Evolutionary conservation across 2,888 invertebrate species (phyloP), one percentile per base, ranked within the genome.

Genomic region (Aphelenchoides bicaudatus): DNA sequence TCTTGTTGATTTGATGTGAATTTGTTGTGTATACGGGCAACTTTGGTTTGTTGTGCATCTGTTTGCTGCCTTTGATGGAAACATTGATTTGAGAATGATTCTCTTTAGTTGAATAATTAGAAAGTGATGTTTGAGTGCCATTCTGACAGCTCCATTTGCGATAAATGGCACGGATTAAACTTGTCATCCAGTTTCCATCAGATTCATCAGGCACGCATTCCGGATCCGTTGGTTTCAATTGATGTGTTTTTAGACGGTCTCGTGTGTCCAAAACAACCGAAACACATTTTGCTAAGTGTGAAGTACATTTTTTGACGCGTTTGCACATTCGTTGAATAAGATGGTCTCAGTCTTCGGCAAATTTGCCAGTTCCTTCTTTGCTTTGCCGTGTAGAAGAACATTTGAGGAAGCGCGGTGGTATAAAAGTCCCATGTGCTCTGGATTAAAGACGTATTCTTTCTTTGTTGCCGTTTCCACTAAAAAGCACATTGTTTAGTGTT

Each of bases 271-370:
- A 30, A 6, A 51, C 52, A n/a, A 23, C 21, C n/a, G 31, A 23
- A 21, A 51, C 52, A 30, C 52, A 51, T 29, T 34, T 51, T 16
- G 52, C 52, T 29, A 51, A 34, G 2, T 31, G n/a, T n/a, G 37
- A 10, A 51, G 19, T 10, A 51, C 52, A n/a, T 31, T 51, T 23
- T 51, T 51, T 6, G 21, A 37, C 6, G 16, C 16, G 8, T 23
- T 13, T 2, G 21, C 19, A 3, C 52, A 51, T 19, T 51, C 52
- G 21, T 51, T 28, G 38, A 51, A 51, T 10, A 51, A 13, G 16
- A 51, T 39, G 19, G 19, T 8, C 13, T 51, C 52, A 6, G 10
- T 34, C 43, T n/a, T 19, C 16, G 21, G 23, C 16, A 6, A 19
- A 43, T 6, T 8, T 6, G 43, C 43, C 8, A 43, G 23, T n/a